A percentile compares a stretch with the other conserved stretches of the same genome.
Evolutionary conservation across 2,113 vertebrate species (phyloP).

Genomic region (Rhinoderma darwinii): DNA sequence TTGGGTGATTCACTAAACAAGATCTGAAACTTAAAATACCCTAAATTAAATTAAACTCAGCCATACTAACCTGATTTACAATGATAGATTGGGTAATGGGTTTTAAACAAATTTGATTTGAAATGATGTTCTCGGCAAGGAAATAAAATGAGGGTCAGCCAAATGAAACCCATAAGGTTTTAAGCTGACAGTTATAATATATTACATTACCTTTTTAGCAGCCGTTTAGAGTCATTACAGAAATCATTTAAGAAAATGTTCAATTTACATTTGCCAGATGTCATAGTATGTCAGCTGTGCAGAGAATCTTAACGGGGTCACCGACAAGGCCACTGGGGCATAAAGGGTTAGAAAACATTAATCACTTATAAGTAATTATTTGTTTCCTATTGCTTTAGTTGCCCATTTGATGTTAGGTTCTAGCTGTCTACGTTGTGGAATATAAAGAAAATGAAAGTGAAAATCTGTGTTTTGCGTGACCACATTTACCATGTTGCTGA

Average conservation of each 20-base stretch:
- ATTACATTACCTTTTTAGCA: slow-evolving; percentile 57
- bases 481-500: not conserved
- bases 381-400: slow-evolving; percentile 46
- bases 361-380: slow-evolving; percentile 56
- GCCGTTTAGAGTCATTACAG: slow-evolving; percentile 58
- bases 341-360: slow-evolving; percentile 41
- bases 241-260: slow-evolving; percentile 59
- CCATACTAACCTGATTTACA: slow-evolving; percentile 50
- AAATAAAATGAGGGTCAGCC: slow-evolving; percentile 56
- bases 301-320: slow-evolving; percentile 54
- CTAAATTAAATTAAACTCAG: slow-evolving; percentile 54
- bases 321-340: slow-evolving; percentile 29
- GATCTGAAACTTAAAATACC: slow-evolving; percentile 48
- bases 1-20: slow-evolving; percentile 52
- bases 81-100: slow-evolving; percentile 55
- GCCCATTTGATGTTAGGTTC: slow-evolving; percentile 19
- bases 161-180: slow-evolving; percentile 59
- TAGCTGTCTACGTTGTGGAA: not conserved
- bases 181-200: slow-evolving; percentile 53
- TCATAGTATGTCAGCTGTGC: slow-evolving; percentile 49
- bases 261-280: slow-evolving; percentile 57
- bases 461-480: not conserved
- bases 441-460: slow-evolving; percentile 10
- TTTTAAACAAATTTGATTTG: slow-evolving; percentile 58
- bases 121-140: slow-evolving; percentile 51